Percentiles rank a stretch among this genome's conserved stretches.
Evolutionary conservation across 1,140 invertebrate genomes (phyloP).

Genomic region (Chrysomallon squamiferum): DNA sequence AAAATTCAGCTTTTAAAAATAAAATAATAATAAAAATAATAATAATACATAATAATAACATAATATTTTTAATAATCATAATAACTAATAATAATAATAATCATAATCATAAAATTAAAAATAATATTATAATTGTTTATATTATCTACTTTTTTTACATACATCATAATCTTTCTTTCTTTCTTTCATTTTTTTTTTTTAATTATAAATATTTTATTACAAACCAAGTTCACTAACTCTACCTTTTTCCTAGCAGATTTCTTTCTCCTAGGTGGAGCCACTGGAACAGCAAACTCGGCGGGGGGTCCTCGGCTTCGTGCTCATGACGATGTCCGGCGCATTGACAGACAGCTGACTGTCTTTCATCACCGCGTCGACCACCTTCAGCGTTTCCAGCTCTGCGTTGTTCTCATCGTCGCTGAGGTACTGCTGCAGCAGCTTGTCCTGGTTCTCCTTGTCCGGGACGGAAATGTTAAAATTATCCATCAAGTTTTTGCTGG

Average conservation of each 20-base stretch:
- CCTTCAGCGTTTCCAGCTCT: conserved; percentile 18
- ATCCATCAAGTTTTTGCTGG: not conserved
- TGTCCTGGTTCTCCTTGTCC: conserved; percentile 40
- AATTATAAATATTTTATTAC: too few relatives aligned
- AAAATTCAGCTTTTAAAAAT: too few relatives aligned
- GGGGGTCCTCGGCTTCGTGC: conserved; percentile 75
- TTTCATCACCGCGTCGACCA: conserved; percentile 40
- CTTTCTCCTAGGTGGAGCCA: conserved; percentile 83
- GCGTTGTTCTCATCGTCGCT: conserved; percentile 17
- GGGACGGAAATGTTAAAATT: conserved; percentile 26
- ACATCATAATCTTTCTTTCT: too few relatives aligned
- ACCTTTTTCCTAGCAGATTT: conserved; percentile 60
- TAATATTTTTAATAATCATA: too few relatives aligned
- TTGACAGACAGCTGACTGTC: conserved; percentile 29
- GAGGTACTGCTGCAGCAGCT: conserved; percentile 25
- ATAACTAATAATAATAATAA: too few relatives aligned
- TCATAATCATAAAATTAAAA: too few relatives aligned
- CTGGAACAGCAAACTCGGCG: conserved; percentile 65
- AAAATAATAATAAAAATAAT: too few relatives aligned
- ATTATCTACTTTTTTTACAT: too few relatives aligned
- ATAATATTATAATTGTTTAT: too few relatives aligned
- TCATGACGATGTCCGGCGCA: conserved; percentile 93
- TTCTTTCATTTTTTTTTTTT: too few relatives aligned
- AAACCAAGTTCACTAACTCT: too few relatives aligned
- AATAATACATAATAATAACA: too few relatives aligned